These are phyloP conservation scores for Laticauda laticaudata DNA, from an alignment of 2,113 vertebrate species.

Conservation along the genomic window DNA sequence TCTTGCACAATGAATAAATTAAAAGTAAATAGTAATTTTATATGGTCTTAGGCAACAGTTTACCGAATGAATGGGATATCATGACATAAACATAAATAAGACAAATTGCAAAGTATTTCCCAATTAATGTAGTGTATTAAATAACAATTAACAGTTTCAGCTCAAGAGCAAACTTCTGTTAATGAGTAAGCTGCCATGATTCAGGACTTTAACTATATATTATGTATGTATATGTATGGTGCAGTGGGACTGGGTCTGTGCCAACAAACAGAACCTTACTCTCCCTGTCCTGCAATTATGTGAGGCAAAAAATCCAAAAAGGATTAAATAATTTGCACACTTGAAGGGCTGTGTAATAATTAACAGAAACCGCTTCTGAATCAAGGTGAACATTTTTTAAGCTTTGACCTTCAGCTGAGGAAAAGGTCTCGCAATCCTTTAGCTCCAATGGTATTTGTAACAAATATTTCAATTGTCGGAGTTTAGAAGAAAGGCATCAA, in stretches of 20 bases:
- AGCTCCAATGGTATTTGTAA: neutral
- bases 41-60: neutral
- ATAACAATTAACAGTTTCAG: neutral
- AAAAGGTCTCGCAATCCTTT: neutral
- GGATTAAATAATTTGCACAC: neutral
- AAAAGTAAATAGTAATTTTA: neutral
- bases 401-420: neutral
- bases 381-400: neutral
- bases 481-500: neutral
- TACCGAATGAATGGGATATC: neutral
- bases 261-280: neutral
- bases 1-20: neutral
- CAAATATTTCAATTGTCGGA: neutral
- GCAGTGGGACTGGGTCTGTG: neutral
- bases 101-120: neutral
- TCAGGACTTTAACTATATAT: neutral
- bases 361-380: neutral
- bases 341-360: neutral
- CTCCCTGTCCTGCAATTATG: neutral
- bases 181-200: neutral
- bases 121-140: neutral
- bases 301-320: neutral
- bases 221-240: neutral
- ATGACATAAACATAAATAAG: neutral
- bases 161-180: neutral